Percentiles rank a stretch among this genome's conserved stretches.
These are phyloP conservation scores for Trichomycterus rosablanca DNA, from an alignment of 2,113 vertebrate genomes.

Conservation along the genomic window DNA sequence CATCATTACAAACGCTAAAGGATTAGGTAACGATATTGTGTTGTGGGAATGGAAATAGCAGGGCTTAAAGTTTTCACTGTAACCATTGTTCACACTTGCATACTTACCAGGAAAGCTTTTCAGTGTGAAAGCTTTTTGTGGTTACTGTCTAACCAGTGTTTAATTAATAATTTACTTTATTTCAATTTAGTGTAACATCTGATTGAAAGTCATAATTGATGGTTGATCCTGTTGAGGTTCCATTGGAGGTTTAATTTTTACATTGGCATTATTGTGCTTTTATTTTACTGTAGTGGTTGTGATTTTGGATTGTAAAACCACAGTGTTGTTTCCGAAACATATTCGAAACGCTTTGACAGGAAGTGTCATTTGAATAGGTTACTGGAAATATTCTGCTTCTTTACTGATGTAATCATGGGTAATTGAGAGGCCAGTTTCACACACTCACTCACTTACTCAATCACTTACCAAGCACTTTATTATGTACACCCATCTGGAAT, in stretches of 20 bases:
- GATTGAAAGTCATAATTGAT: too few species aligned
- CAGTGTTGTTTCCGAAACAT: too few species aligned
- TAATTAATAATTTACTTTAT: not conserved
- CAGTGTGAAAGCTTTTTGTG: not conserved
- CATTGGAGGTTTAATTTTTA: too few species aligned
- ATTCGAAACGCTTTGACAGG: not conserved
- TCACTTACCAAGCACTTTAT: too few species aligned
- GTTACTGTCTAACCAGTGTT: not conserved
- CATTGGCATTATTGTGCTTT: not conserved
- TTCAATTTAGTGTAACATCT: too few species aligned
- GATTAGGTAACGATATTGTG: not conserved
- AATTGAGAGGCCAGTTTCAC: too few species aligned
- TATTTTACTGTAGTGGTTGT: not conserved
- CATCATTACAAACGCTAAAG: slow-evolving; percentile 3
- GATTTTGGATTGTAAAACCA: not conserved
- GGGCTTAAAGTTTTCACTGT: not conserved
- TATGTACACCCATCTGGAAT: too few species aligned
- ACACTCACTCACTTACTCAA: not conserved
- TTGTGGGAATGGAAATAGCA: not conserved
- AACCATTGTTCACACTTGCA: not conserved
- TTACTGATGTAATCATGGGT: too few species aligned
- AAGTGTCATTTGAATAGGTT: not conserved
- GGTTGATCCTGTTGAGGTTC: not conserved
- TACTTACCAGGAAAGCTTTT: not conserved
- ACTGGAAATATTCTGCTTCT: too few species aligned